These are phyloP conservation scores for Imbricaverruca yamaguchii DNA, from an alignment of 2,888 invertebrate species.

Conservation along the genomic window DNA sequence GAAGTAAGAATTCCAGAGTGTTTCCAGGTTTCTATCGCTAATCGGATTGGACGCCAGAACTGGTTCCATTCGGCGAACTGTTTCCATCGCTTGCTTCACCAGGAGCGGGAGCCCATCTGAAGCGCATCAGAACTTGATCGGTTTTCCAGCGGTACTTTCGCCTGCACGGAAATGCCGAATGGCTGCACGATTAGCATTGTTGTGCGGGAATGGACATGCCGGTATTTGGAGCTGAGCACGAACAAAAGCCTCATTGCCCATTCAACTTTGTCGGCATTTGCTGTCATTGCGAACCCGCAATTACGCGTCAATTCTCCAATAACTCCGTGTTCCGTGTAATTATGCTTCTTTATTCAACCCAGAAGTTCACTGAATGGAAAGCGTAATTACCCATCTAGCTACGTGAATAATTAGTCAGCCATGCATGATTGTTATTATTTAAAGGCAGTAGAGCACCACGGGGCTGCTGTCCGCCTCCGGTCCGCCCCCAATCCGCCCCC, in stretches of 20 bases:
- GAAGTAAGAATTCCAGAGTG: no score
- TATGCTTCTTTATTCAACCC: constrained; percentile 14
- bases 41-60: neutral
- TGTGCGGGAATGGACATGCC: neutral
- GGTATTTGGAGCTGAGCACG: neutral
- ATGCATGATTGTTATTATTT: constrained; percentile 16
- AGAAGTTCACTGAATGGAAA: constrained; percentile 8
- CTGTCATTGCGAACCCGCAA: constrained; percentile 3
- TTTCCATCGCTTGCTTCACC: no score
- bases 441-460: constrained; percentile 2
- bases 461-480: neutral
- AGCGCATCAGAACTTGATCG: neutral
- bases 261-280: neutral
- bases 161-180: neutral
- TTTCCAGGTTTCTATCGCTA: no score
- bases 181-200: neutral
- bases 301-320: constrained; percentile 11
- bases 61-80: no score
- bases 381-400: constrained; percentile 3
- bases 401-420: constrained; percentile 8
- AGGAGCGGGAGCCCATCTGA: neutral
- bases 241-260: neutral
- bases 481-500: neutral
- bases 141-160: neutral
- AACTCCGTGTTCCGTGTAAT: neutral